A percentile compares a stretch with the other conserved stretches of the same genome.
These are phyloP conservation scores for Paguma larvata DNA, from an alignment of 2,797 vertebrate species.

Conservation along the genomic window DNA sequence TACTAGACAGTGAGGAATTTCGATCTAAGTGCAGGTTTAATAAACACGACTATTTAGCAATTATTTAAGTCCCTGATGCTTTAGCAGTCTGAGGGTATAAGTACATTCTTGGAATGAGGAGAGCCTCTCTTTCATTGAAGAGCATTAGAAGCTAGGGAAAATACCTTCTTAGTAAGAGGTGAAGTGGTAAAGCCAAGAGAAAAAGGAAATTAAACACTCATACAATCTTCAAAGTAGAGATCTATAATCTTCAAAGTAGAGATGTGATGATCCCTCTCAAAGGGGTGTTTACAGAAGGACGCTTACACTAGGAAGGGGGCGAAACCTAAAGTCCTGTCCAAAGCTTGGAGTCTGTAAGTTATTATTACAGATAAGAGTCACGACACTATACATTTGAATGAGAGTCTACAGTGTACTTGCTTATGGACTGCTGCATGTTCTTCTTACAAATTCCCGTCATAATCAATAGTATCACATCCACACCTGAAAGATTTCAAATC, in stretches of 20 bases:
- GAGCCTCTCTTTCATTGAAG: constrained; percentile 64
- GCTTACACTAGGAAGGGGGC: neutral
- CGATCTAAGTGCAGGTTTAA: constrained; percentile 68
- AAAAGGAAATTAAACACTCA: constrained; percentile 60
- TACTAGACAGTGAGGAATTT: constrained; percentile 71
- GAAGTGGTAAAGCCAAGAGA: constrained; percentile 53
- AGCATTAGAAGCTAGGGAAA: constrained; percentile 63
- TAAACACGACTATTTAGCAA: constrained; percentile 65
- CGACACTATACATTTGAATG: neutral
- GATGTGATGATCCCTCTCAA: neutral
- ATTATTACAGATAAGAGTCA: neutral
- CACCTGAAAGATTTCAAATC: neutral
- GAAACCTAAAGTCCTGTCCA: neutral
- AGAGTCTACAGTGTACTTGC: neutral
- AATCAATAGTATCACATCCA: neutral
- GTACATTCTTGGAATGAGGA: constrained; percentile 69
- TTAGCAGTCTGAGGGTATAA: constrained; percentile 59
- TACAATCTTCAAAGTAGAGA: constrained; percentile 69
- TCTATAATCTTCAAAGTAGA: constrained; percentile 66
- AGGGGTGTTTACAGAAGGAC: constrained; percentile 2
- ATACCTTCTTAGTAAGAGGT: constrained; percentile 62
- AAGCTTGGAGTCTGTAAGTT: neutral
- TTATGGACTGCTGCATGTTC: neutral
- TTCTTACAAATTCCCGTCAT: neutral
- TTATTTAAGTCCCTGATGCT: constrained; percentile 49